These are phyloP conservation scores for Bos indicus DNA, from an alignment of 2,113 vertebrate species.

Conservation along the genomic window DNA sequence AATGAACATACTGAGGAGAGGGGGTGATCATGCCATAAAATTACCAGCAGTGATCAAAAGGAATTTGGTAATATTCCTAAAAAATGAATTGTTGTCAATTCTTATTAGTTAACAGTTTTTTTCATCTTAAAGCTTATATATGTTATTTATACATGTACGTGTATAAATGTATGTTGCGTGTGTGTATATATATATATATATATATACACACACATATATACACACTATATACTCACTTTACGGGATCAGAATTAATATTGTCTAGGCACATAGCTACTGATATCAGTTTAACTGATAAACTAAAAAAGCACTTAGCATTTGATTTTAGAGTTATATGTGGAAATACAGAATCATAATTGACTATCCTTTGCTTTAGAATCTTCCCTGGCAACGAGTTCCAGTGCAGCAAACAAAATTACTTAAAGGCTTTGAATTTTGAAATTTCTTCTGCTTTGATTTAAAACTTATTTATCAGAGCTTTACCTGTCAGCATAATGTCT, in stretches of 20 bases:
- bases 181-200: not conserved
- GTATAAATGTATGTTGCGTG: not conserved
- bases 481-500: not conserved
- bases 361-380: not conserved
- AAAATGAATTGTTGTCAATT: not conserved
- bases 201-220: not conserved
- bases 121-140: not conserved
- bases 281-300: not conserved
- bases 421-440: not conserved
- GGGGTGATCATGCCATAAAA: not conserved
- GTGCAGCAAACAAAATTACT: not conserved
- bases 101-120: conserved; percentile 10
- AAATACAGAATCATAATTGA: not conserved
- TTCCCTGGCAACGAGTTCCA: not conserved
- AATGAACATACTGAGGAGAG: not conserved
- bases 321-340: not conserved
- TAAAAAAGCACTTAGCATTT: not conserved
- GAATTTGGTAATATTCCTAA: not conserved
- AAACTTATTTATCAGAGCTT: not conserved
- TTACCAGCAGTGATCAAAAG: not conserved
- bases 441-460: conserved; percentile 21
- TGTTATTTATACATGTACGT: not conserved
- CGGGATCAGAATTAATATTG: not conserved
- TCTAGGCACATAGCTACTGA: not conserved
- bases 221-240: not conserved